Percentiles rank a stretch among this genome's conserved stretches.
These are phyloP conservation scores for Xylota sylvarum DNA, from an alignment of 2,888 invertebrate genomes.

Conservation along the genomic window DNA sequence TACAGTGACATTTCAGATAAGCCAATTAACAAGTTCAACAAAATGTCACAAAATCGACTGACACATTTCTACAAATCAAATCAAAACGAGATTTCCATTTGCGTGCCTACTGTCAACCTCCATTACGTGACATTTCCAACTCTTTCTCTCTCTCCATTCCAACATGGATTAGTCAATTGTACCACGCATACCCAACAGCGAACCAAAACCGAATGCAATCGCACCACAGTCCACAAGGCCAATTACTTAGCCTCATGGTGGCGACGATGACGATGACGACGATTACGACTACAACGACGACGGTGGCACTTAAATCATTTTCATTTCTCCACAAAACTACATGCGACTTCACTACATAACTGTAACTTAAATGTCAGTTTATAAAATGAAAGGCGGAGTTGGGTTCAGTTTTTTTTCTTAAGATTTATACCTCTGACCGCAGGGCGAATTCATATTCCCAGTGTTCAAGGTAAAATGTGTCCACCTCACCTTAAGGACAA, in stretches of 20 bases:
- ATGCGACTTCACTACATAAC: constrained; percentile 13
- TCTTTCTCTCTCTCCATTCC: not conserved
- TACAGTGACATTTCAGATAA: not conserved
- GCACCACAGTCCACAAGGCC: constrained; percentile 38
- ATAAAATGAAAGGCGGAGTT: constrained; percentile 58
- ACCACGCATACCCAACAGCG: not conserved
- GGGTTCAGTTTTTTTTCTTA: constrained; percentile 11
- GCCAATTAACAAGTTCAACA: not conserved
- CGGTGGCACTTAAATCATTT: constrained; percentile 62
- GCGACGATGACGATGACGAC: constrained; percentile 16
- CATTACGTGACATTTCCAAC: constrained; percentile 58
- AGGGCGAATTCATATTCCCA: constrained; percentile 55
- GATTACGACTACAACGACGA: no score
- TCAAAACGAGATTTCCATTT: not conserved
- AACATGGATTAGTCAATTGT: constrained; percentile 19
- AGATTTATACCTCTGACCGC: constrained; percentile 58
- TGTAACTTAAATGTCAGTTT: constrained; percentile 70
- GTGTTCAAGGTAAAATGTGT: constrained; percentile 35
- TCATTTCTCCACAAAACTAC: constrained; percentile 36
- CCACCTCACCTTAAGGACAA: constrained; percentile 41
- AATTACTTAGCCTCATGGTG: constrained; percentile 50
- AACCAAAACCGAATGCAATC: constrained; percentile 11
- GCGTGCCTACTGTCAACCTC: constrained; percentile 55
- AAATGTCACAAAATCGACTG: constrained; percentile 12
- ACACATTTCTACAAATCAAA: not conserved